Percentiles rank a stretch among this genome's conserved stretches.
Conservation (phyloP, 2,888 invertebrate genomes). For the Nysson spinosus region DNA sequence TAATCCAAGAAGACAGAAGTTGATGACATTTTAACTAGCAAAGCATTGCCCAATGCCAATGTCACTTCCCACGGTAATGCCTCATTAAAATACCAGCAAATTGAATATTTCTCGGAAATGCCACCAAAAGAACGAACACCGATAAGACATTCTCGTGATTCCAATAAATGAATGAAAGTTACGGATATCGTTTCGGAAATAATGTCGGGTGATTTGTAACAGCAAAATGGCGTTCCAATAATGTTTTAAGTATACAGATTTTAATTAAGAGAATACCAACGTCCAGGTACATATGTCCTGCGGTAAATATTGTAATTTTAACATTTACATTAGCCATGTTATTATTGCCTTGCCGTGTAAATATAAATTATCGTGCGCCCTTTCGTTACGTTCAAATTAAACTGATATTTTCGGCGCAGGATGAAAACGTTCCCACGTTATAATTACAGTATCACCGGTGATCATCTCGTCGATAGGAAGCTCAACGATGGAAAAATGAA, state of each 20-base stretch:
- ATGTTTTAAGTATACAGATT: not conserved
- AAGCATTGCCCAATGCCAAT: not conserved
- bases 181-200: too few species aligned
- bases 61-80: not conserved
- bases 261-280: not conserved
- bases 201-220: too few species aligned
- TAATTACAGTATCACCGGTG: slow-evolving; percentile 10
- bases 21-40: not conserved
- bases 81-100: not conserved
- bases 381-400: too few species aligned
- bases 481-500: slow-evolving; percentile 10
- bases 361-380: too few species aligned
- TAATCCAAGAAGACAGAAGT: not conserved
- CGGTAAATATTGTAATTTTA: not conserved
- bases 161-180: not conserved
- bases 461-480: slow-evolving; percentile 4
- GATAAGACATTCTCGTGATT: not conserved
- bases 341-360: too few species aligned
- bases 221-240: too few species aligned
- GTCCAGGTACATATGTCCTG: not conserved
- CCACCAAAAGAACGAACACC: not conserved
- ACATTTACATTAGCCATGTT: too few species aligned
- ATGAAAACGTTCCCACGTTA: not conserved
- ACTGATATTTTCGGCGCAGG: not conserved
- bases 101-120: not conserved